Evolutionary conservation across 2,888 invertebrate species (phyloP).

Genomic region (Euzophera pinguis): DNA sequence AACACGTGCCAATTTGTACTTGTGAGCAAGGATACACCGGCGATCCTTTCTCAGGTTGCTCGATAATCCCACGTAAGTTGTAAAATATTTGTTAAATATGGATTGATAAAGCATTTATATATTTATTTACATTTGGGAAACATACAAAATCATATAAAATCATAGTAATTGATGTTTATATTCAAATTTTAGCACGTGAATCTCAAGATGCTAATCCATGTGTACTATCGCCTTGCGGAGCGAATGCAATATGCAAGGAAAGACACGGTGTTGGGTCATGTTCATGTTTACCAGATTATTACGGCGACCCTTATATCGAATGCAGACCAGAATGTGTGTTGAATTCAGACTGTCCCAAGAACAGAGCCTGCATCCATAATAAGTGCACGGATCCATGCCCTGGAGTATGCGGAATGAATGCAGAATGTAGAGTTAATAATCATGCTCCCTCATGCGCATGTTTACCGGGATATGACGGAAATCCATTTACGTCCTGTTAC

Average conservation of each 20-base stretch:
- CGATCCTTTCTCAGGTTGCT: constrained; percentile 89
- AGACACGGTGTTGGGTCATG: constrained; percentile 90
- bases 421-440: constrained; percentile 89
- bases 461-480: constrained; percentile 86
- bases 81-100: too few relatives aligned
- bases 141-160: too few relatives aligned
- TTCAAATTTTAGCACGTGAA: constrained; percentile 68
- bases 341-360: constrained; percentile 89
- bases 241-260: constrained; percentile 91
- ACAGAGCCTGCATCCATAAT: constrained; percentile 89
- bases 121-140: too few relatives aligned
- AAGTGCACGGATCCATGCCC: constrained; percentile 92
- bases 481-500: constrained; percentile 88
- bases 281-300: constrained; percentile 88
- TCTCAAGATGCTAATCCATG: constrained; percentile 82
- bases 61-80: constrained; percentile 80
- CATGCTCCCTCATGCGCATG: constrained; percentile 91
- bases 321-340: constrained; percentile 94
- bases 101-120: too few relatives aligned
- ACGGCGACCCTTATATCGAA: constrained; percentile 91
- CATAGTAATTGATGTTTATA: neutral
- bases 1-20: constrained; percentile 86
- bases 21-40: constrained; percentile 86
- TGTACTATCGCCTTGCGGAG: constrained; percentile 91
- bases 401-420: constrained; percentile 90